Evolutionary conservation across 2,888 invertebrate genomes (phyloP).

Genomic region (Hirtodrosophila cameraria): DNA sequence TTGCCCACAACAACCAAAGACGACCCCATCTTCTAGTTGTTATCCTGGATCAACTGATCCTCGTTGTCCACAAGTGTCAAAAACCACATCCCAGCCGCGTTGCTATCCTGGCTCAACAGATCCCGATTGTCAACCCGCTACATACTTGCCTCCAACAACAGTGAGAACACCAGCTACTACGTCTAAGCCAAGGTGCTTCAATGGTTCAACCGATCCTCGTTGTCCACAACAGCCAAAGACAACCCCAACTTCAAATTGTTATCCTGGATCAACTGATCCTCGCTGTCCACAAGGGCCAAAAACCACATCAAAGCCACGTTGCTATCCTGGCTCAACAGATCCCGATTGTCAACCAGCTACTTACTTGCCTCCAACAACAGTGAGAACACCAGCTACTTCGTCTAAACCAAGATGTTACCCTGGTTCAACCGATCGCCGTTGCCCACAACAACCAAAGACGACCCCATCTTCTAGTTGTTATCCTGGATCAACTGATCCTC

Average conservation of each 20-base stretch:
- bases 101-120: constrained; percentile 80
- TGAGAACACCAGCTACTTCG: not conserved
- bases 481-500: constrained; percentile 82
- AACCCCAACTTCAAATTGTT: not conserved
- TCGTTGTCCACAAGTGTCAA: constrained; percentile 6
- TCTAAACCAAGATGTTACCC: constrained; percentile 37
- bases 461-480: constrained; percentile 71
- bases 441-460: constrained; percentile 10
- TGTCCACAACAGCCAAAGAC: not conserved
- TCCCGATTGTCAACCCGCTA: constrained; percentile 4
- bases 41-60: constrained; percentile 82
- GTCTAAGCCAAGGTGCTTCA: constrained; percentile 44
- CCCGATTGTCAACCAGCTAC: constrained; percentile 58
- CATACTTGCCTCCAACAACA: not conserved
- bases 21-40: constrained; percentile 48
- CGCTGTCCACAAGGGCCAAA: constrained; percentile 2
- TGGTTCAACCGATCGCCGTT: constrained; percentile 17
- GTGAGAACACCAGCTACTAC: no score
- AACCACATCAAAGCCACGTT: constrained; percentile 6
- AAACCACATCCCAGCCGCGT: not conserved
- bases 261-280: constrained; percentile 26
- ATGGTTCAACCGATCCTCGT: constrained; percentile 55
- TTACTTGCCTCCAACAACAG: constrained; percentile 23
- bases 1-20: constrained; percentile 31
- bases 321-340: constrained; percentile 81